Base-by-base conservation (phyloP, 35 echinoderm and acorn worm species). In the Amphiura filiformis region DNA sequence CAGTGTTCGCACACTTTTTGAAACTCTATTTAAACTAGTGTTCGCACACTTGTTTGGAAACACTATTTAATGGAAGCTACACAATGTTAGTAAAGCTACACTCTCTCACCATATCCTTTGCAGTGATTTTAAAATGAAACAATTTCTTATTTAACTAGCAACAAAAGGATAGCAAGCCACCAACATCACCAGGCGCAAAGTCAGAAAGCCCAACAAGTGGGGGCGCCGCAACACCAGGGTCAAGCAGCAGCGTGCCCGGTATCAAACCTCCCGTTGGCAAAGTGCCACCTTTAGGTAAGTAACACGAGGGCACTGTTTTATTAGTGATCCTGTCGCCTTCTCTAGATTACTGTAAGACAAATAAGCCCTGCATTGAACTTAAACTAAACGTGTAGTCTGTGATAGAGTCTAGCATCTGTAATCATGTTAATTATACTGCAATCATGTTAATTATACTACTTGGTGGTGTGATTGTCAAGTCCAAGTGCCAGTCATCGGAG, bases 191-290 rank as follows among this genome's bases (percentile, higher is more conserved):
- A 83, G 92, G 41, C 3, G 88, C 96, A 18, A 99, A 99, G 57
- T 94, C 96, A 39, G 96, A 95, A 64, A 99, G 93, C 20, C 96
- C 96, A 31, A 94, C 96, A 1, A 99, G 93, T 77, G 92, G 96
- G 85, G 96, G 93, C 47, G 96, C 96, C 23, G 93, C 96, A 33
- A 99, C 96, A 9, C 96, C 96, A 30, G 95, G 95, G 34, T 93
- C 91, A 41, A 93, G 94, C 83, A 97, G 95, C 41, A 88, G 96
- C 56, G 86, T 92, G 38, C 89, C 93, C 28, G 93, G 96, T 75
- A 87, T 94, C 38, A 99, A 94, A 84, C 96, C 87, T 2, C 90
- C 93, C 57, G 77, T 89, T 15, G 90, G 87, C 32, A 94, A 92
- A 87, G 91, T 88, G 32, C 95, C 89, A 23, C 85, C 95, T 11